A percentile compares a stretch with the other conserved stretches of the same genome.
phyloP scores from a whole-genome alignment of 2,797 vertebrate genomes.

The Cheirogaleus major region DNA sequence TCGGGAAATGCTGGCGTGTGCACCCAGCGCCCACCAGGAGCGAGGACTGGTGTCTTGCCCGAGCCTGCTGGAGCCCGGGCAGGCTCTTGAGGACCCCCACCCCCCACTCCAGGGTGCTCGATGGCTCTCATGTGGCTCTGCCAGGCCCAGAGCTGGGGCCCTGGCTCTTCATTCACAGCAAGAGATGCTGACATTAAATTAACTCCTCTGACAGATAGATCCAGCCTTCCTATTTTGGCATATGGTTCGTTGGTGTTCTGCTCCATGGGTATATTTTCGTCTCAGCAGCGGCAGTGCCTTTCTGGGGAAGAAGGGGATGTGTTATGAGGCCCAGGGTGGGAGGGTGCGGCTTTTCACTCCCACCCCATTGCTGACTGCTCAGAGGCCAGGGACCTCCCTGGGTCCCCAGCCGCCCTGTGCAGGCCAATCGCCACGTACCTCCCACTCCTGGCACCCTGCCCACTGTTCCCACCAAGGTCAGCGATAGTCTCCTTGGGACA shows the following conservation, averaged over 20 bases:
- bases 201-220: neutral
- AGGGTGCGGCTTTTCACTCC: neutral
- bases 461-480: neutral
- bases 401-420: neutral
- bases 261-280: conserved; percentile 46
- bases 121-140: neutral
- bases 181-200: neutral
- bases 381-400: neutral
- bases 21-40: neutral
- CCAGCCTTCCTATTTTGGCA: neutral
- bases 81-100: too few relatives aligned
- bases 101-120: neutral
- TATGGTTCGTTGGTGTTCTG: neutral
- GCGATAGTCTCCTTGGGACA: neutral
- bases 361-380: neutral
- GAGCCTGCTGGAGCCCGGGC: neutral
- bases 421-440: neutral
- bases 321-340: neutral
- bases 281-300: conserved; percentile 31
- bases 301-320: conserved; percentile 30
- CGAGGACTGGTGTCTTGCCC: fast-evolving
- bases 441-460: neutral
- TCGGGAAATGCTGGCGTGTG: neutral
- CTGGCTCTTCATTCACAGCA: neutral
- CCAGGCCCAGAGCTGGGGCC: neutral